phyloP scores from a whole-genome alignment of 2,797 vertebrate species.

The Coluber constrictor region DNA sequence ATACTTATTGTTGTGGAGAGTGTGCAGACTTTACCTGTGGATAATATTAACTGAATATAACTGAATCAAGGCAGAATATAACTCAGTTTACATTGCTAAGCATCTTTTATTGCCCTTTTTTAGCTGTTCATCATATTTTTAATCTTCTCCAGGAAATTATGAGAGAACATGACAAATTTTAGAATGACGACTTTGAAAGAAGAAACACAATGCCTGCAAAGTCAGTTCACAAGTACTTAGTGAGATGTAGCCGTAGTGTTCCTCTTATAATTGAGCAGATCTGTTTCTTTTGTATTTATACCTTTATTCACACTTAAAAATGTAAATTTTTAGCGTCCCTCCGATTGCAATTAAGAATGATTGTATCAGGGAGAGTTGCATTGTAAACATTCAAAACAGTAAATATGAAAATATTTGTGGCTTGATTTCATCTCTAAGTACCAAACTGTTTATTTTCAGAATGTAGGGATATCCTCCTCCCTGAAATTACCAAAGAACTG shows the following conservation, averaged over 20 bases:
- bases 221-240: neutral
- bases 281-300: neutral
- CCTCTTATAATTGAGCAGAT: neutral
- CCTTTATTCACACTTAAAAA: neutral
- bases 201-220: neutral
- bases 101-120: neutral
- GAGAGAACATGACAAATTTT: neutral
- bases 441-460: constrained; percentile 71
- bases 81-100: neutral
- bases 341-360: rapidly evolving
- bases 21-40: neutral
- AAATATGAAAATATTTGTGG: neutral
- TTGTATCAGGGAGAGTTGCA: neutral
- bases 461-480: constrained; percentile 91
- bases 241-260: neutral
- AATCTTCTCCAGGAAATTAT: neutral
- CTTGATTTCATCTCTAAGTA: neutral
- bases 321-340: neutral
- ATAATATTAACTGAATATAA: neutral
- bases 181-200: constrained; percentile 3
- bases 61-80: neutral
- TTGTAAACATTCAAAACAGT: neutral
- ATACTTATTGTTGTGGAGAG: neutral
- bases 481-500: constrained; percentile 92
- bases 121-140: neutral